A percentile compares a stretch with the other conserved stretches of the same genome.
Conservation (phyloP, 2,888 invertebrate genomes). For the Octodonta nipae region DNA sequence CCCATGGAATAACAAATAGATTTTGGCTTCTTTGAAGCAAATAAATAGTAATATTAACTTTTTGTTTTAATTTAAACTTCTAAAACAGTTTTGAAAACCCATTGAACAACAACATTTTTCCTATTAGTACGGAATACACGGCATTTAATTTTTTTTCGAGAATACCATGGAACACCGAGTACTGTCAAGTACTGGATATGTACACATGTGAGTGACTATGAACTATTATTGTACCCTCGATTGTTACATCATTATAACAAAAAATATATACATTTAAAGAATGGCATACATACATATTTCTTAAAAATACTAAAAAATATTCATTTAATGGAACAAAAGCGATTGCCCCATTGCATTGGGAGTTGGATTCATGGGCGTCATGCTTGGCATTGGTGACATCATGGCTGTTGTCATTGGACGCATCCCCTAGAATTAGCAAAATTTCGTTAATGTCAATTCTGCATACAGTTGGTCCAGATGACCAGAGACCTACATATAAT, state of each 20-base stretch:
- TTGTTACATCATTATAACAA: constrained; percentile 17
- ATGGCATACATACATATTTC: constrained; percentile 15
- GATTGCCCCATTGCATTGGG: constrained; percentile 30
- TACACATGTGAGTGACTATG: constrained; percentile 2
- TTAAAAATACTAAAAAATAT: background rate
- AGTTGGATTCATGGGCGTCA: constrained; percentile 24
- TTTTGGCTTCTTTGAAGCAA: no score
- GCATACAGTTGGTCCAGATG: background rate
- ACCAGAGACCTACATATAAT: background rate
- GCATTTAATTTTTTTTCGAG: no score
- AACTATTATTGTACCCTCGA: constrained; percentile 24
- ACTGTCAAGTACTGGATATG: no score
- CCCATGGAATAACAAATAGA: no score
- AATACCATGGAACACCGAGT: no score
- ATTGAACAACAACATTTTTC: no score
- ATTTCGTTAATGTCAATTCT: background rate
- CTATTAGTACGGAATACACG: no score
- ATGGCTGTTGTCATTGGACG: constrained; percentile 28
- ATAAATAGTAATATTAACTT: no score
- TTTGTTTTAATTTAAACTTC: no score
- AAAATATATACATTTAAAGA: constrained; percentile 19
- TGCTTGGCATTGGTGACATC: constrained; percentile 26
- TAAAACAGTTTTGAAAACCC: no score
- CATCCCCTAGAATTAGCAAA: constrained; percentile 25
- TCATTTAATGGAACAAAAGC: constrained; percentile 28